Conservation (phyloP, 2,888 invertebrate genomes). For the Sthenelais limicola region DNA sequence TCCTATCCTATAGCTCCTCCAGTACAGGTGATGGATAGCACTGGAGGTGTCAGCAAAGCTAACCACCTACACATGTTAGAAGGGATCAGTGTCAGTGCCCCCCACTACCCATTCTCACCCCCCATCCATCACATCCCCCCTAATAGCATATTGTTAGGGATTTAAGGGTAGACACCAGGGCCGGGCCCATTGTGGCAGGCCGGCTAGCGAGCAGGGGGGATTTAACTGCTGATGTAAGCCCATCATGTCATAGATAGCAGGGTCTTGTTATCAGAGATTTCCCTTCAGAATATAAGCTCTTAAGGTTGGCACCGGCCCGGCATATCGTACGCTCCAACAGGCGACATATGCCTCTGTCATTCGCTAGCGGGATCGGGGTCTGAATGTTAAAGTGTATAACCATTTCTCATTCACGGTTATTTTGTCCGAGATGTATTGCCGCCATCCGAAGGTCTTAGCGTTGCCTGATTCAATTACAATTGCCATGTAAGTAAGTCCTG, state of each 20-base stretch:
- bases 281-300: too few species aligned
- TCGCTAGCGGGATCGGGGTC: too few species aligned
- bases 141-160: conserved; percentile 40
- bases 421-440: too few species aligned
- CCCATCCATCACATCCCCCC: conserved; percentile 32
- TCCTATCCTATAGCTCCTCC: too few species aligned
- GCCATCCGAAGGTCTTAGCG: too few species aligned
- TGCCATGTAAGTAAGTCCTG: too few species aligned
- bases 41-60: conserved; percentile 37
- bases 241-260: conserved; percentile 33
- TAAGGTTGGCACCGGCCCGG: too few species aligned
- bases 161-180: conserved; percentile 33
- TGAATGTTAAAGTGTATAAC: too few species aligned
- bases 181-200: conserved; percentile 13
- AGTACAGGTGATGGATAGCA: conserved; percentile 40
- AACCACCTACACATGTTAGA: conserved; percentile 40
- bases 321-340: too few species aligned
- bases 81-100: conserved; percentile 36
- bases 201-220: conserved; percentile 6
- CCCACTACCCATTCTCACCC: conserved; percentile 18
- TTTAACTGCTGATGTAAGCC: conserved; percentile 32
- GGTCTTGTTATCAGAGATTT: conserved; percentile 31
- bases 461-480: too few species aligned
- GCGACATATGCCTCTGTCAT: too few species aligned
- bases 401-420: too few species aligned